Evolutionary conservation across 2,797 vertebrate species (phyloP), one percentile per base, ranked within the genome.

Genomic region (Syngnathus acus): DNA sequence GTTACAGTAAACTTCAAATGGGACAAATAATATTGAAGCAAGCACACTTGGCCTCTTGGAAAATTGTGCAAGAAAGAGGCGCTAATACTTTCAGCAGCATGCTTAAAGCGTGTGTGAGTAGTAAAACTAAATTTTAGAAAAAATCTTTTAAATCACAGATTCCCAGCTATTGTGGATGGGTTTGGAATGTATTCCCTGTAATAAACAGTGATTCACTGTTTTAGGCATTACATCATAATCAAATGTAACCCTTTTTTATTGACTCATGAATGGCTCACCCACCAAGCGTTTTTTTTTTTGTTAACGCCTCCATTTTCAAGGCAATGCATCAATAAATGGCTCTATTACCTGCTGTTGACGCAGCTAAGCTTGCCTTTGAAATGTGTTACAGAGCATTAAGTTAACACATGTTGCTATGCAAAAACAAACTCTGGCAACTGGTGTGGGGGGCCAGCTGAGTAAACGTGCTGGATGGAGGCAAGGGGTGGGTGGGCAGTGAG

Each of bases 351-450:
- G 86, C 85, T 88, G 85, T 88, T 90, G 88, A 90, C 82, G 84
- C 86, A 78, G 78, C 77, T 80, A 83, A 86, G 77, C 83, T 80
- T 57, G 73, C 70, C 88, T 92, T 92, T 92, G 87, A 91, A 92
- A 90, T 89, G 68, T 86, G 88, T 89, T 88, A 89, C 90, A 89
- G 89, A 83, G 89, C 90, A 89, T 91, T 92, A 92, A 90, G 82
- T 89, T 88, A 88, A 90, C 91, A 92, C 89, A 88, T 93, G 91
- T 92, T 91, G 86, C 87, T 82, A 72, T 80, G 84, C 81, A 82
- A 89, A 92, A 91, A 91, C 88, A 92, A 89, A 89, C 80, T 75
- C 72, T 68, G 79, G 85, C 77, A 82, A 82, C 83, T 68, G 87
- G 85, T 77, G 81, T 85, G 82, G 82, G 26, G 70, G 77, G 66